Percentiles rank a stretch among this genome's conserved stretches.
These are phyloP conservation scores for Petrosia ficiformis DNA, from an alignment of 37 sponge, comb jelly and placozoan genomes.

Conservation along the genomic window DNA sequence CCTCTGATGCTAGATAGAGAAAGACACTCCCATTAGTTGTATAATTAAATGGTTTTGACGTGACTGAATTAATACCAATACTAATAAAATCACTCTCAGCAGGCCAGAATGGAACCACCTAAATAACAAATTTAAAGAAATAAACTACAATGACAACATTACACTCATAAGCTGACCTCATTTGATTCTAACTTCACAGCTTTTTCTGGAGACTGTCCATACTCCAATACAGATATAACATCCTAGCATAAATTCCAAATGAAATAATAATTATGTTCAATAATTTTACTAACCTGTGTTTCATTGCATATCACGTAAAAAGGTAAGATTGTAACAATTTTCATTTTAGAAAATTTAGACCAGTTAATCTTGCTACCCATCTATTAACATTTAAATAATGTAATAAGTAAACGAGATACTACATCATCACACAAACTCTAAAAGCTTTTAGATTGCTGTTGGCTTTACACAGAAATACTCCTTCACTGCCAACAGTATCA, in stretches of 20 bases:
- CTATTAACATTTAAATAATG: constrained; percentile 21
- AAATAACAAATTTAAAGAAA: neutral
- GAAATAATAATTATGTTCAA: neutral
- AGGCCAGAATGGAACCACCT: constrained; percentile 61
- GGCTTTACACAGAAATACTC: no score
- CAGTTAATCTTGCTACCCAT: constrained; percentile 55
- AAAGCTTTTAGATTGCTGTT: no score
- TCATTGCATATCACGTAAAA: constrained; percentile 68
- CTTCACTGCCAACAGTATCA: constrained; percentile 69
- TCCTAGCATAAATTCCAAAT: constrained; percentile 9
- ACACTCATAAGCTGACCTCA: neutral
- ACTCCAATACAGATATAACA: constrained; percentile 7
- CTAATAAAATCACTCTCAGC: no score
- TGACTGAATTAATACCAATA: no score
- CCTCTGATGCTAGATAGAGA: constrained; percentile 1
- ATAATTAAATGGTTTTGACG: neutral
- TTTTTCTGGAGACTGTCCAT: neutral
- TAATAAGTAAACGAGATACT: neutral
- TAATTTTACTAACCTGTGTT: constrained; percentile 51
- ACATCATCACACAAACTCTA: no score
- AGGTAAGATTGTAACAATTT: constrained; percentile 74
- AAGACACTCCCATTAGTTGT: neutral
- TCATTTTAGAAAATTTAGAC: constrained; percentile 45
- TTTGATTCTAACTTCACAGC: neutral
- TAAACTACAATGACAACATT: neutral